Percentiles rank a stretch among this genome's conserved stretches.
Conservation (phyloP, 1,140 invertebrate genomes). For the Lepidurus packardi region DNA sequence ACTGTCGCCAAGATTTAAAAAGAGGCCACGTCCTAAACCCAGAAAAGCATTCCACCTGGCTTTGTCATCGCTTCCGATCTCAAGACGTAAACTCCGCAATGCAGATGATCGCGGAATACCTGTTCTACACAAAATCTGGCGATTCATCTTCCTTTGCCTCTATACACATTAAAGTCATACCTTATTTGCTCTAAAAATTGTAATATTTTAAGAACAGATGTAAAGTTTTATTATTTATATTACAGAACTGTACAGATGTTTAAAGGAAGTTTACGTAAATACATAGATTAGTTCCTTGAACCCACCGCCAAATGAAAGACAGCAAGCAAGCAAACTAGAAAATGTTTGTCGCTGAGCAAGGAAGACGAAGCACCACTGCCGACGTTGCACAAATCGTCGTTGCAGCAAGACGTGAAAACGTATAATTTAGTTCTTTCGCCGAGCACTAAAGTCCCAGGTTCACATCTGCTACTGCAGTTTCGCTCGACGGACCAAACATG, state of each 20-base stretch:
- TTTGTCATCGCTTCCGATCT: neutral
- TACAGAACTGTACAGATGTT: neutral
- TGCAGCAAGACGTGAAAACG: constrained; percentile 73
- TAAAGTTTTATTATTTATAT: neutral
- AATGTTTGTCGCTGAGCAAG: neutral
- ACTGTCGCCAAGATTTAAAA: constrained; percentile 31
- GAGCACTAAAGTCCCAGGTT: constrained; percentile 70
- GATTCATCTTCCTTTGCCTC: too few relatives aligned
- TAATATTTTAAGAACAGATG: too few relatives aligned
- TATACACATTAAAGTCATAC: too few relatives aligned
- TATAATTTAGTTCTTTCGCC: constrained; percentile 73
- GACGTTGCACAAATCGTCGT: constrained; percentile 66
- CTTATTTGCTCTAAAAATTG: too few relatives aligned
- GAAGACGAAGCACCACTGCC: constrained; percentile 47
- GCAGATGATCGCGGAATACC: neutral
- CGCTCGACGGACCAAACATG: constrained; percentile 75
- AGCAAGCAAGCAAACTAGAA: neutral
- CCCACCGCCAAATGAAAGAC: neutral
- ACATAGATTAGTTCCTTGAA: neutral
- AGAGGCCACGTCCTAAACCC: too few relatives aligned
- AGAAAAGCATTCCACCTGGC: neutral
- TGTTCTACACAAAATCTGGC: neutral
- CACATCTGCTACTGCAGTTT: constrained; percentile 71
- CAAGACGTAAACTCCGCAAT: neutral
- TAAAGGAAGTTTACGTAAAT: neutral